These are phyloP conservation scores for Lumbricus terrestris DNA, from an alignment of 2,888 invertebrate species.

Conservation along the genomic window DNA sequence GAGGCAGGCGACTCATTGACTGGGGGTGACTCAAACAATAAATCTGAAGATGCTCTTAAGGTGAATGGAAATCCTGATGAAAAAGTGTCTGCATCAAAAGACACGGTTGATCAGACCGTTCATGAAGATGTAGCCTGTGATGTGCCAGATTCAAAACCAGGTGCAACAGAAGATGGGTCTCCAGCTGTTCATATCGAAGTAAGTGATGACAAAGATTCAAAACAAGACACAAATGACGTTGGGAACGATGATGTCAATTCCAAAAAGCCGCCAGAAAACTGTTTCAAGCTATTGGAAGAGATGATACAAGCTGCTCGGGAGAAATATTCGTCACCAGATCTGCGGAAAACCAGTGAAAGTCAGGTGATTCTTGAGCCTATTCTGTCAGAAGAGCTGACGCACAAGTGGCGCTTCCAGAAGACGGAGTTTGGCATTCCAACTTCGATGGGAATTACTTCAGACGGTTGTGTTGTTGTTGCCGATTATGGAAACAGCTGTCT, in stretches of 20 bases:
- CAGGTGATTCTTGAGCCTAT: not conserved
- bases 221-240: not conserved
- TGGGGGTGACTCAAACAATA: not conserved
- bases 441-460: conserved; percentile 28
- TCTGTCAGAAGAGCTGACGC: conserved; percentile 9
- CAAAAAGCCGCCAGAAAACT: not conserved
- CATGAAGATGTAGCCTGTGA: not conserved
- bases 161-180: not conserved
- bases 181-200: not conserved
- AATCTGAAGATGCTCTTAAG: not conserved
- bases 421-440: conserved; percentile 33
- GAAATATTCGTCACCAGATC: conserved; percentile 16
- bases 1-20: not conserved
- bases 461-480: conserved; percentile 31
- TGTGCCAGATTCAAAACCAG: not conserved
- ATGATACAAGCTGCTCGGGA: conserved; percentile 17
- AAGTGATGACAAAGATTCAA: not conserved
- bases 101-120: not conserved
- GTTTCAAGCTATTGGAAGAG: conserved; percentile 4
- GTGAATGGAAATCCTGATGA: not conserved
- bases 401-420: conserved; percentile 28
- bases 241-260: not conserved
- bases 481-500: conserved; percentile 31
- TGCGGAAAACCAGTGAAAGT: not conserved
- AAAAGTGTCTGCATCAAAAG: not conserved